phyloP scores from a whole-genome alignment of 2,113 vertebrate genomes.

The Arvicanthis niloticus region DNA sequence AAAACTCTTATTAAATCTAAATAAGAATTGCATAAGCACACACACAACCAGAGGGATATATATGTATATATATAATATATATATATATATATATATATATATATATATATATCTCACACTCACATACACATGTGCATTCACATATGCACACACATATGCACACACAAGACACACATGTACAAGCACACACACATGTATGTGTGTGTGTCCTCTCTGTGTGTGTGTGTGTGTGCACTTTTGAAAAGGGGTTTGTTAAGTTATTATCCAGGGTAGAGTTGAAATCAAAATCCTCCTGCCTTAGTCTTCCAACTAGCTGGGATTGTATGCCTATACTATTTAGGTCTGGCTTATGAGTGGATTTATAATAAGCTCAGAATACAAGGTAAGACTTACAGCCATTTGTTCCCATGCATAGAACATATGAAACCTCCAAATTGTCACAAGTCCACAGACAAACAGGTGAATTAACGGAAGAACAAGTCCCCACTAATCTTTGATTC shows the following conservation, averaged over 20 bases:
- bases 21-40: background rate
- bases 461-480: background rate
- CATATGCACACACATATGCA: background rate
- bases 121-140: background rate
- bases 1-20: slow-evolving; percentile 1
- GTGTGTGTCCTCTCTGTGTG: too few species aligned
- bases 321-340: background rate
- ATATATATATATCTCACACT: too few species aligned
- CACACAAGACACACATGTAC: background rate
- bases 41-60: background rate
- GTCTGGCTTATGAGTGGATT: background rate
- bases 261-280: background rate
- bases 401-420: background rate
- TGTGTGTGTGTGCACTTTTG: background rate
- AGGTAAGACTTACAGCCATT: background rate
- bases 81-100: too few species aligned
- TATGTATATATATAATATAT: too few species aligned
- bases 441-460: background rate
- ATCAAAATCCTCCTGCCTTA: background rate
- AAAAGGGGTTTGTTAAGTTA: background rate
- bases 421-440: background rate
- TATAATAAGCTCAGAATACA: background rate
- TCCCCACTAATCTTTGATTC: background rate
- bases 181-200: background rate
- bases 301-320: background rate